Percentiles rank a stretch among this genome's conserved stretches.
Conservation (phyloP, 1,140 invertebrate genomes). For the Sarcophaga bullata region DNA sequence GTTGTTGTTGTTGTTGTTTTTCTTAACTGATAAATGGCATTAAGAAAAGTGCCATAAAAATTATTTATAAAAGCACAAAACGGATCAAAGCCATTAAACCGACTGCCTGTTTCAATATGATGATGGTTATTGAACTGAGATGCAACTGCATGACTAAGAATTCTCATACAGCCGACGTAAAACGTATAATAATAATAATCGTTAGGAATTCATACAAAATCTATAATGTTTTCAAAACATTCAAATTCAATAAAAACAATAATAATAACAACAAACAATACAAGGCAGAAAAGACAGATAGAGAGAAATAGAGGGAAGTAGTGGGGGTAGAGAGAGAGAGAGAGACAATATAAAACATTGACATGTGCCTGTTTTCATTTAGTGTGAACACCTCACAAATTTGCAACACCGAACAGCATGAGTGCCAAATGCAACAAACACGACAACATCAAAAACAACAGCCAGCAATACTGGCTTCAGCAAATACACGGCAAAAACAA, state of each 20-base stretch:
- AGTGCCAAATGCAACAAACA: slow-evolving; percentile 36
- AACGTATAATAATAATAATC: background rate
- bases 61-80: no score
- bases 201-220: slow-evolving; percentile 15
- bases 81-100: no score
- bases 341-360: slow-evolving; percentile 31
- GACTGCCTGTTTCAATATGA: no score
- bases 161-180: background rate
- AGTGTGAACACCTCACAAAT: slow-evolving; percentile 38
- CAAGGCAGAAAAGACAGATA: no score
- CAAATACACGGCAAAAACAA: slow-evolving; percentile 18
- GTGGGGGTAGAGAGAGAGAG: no score
- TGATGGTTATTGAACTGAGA: no score
- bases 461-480: background rate
- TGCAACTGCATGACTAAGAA: no score
- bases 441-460: slow-evolving; percentile 25
- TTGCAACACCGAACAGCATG: slow-evolving; percentile 37
- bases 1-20: background rate
- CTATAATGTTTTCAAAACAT: slow-evolving; percentile 27
- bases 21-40: no score
- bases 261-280: background rate
- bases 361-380: slow-evolving; percentile 32
- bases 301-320: no score
- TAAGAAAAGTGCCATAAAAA: no score
- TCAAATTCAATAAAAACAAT: background rate